These are phyloP conservation scores for Cephus pygmeus DNA, from an alignment of 2,888 invertebrate species.

Conservation along the genomic window DNA sequence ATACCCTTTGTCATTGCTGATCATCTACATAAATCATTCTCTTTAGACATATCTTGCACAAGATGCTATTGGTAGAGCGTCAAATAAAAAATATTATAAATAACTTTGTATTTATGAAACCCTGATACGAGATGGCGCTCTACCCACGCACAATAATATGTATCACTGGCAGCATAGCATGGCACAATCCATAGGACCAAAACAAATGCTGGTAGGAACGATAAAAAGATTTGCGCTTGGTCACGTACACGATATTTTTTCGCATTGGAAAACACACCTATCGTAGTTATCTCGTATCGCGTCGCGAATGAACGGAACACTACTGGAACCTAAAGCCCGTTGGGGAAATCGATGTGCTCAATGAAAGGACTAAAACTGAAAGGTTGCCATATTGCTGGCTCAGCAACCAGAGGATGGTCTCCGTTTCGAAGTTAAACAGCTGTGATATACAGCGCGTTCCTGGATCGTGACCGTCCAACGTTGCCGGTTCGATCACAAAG, in stretches of 20 bases:
- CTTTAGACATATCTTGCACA: not conserved
- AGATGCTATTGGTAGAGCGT: not conserved
- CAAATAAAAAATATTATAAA: not conserved
- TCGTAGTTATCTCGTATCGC: not conserved
- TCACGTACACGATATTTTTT: not conserved
- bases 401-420: not conserved
- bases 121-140: not conserved
- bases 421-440: not conserved
- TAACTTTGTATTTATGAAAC: not conserved
- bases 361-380: not conserved
- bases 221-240: not conserved
- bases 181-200: not conserved
- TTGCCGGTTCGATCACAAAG: constrained; percentile 28
- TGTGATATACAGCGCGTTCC: not conserved
- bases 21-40: not conserved
- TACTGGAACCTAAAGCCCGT: not conserved
- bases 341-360: not conserved
- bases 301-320: not conserved
- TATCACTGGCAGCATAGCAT: not conserved
- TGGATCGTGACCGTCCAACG: constrained; percentile 27
- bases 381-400: not conserved
- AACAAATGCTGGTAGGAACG: not conserved
- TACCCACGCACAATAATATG: not conserved
- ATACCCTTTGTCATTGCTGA: not conserved
- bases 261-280: not conserved